Percentiles rank a stretch among this genome's conserved stretches.
phyloP scores from a whole-genome alignment of 2,888 invertebrate genomes.

The Rhogogaster chlorosoma region DNA sequence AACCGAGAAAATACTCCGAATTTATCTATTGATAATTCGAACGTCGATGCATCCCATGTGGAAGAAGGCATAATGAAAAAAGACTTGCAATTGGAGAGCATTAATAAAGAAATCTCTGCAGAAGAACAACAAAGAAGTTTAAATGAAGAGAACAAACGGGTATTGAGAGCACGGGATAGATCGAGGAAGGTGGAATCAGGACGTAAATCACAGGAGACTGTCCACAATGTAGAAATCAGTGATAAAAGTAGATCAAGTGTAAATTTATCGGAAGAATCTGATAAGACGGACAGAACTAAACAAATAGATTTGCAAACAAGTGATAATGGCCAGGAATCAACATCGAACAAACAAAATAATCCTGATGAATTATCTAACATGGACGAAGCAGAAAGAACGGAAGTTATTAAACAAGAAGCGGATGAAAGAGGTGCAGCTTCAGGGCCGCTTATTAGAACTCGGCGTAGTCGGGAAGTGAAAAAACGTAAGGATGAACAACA shows the following conservation, averaged over 20 bases:
- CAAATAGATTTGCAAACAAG: conserved; percentile 65
- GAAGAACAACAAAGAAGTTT: conserved; percentile 62
- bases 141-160: conserved; percentile 68
- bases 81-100: conserved; percentile 4
- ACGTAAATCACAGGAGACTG: conserved; percentile 51
- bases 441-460: conserved; percentile 66
- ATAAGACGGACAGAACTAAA: conserved; percentile 76
- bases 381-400: conserved; percentile 16
- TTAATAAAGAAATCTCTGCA: conserved; percentile 11
- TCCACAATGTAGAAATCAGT: conserved; percentile 11
- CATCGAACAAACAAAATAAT: conserved; percentile 19
- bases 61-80: conserved; percentile 43
- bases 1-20: conserved; percentile 9
- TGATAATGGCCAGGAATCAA: conserved; percentile 47
- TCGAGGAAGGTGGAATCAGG: conserved; percentile 64
- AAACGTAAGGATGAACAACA: conserved; percentile 67
- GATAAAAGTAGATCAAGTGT: background rate
- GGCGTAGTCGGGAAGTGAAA: conserved; percentile 70
- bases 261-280: conserved; percentile 70
- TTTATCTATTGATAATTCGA: background rate
- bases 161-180: conserved; percentile 67
- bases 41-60: conserved; percentile 8
- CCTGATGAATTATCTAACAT: background rate
- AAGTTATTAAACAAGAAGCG: background rate
- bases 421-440: conserved; percentile 58